phyloP scores from a whole-genome alignment of 1,140 invertebrate species.

The Trichoplusia ni region DNA sequence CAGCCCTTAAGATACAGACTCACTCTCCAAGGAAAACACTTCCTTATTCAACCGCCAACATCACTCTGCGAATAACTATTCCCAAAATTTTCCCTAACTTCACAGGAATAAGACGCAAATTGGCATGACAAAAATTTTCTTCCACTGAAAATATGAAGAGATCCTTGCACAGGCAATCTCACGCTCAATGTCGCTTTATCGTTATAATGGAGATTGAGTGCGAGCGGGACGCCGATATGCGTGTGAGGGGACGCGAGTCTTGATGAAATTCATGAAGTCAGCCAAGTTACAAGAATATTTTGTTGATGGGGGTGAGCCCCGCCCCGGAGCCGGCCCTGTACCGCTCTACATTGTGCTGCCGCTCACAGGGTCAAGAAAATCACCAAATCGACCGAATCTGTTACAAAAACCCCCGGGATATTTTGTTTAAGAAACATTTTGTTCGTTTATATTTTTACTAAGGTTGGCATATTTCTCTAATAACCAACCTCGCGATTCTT shows the following conservation, averaged over 20 bases:
- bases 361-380: neutral
- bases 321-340: neutral
- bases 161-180: slow-evolving; percentile 46
- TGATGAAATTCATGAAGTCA: slow-evolving; percentile 58
- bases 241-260: slow-evolving; percentile 28
- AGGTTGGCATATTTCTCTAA: no score
- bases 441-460: no score
- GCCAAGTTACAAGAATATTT: slow-evolving; percentile 35
- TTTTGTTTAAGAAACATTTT: no score
- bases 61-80: neutral
- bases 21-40: slow-evolving; percentile 43
- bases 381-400: no score
- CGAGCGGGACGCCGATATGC: slow-evolving; percentile 32
- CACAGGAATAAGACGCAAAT: slow-evolving; percentile 1
- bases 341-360: neutral
- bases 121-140: slow-evolving; percentile 2
- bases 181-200: slow-evolving; percentile 57
- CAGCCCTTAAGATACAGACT: slow-evolving; percentile 36
- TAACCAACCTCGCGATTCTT: no score
- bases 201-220: slow-evolving; percentile 56
- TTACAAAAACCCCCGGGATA: no score
- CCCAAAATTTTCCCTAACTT: neutral
- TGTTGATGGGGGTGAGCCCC: slow-evolving; percentile 26
- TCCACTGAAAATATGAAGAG: slow-evolving; percentile 18
- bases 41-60: slow-evolving; percentile 33